Evolutionary conservation across 2,888 invertebrate species (phyloP), one percentile per base, ranked within the genome.

Genomic region (Theodoxus fluviatilis): DNA sequence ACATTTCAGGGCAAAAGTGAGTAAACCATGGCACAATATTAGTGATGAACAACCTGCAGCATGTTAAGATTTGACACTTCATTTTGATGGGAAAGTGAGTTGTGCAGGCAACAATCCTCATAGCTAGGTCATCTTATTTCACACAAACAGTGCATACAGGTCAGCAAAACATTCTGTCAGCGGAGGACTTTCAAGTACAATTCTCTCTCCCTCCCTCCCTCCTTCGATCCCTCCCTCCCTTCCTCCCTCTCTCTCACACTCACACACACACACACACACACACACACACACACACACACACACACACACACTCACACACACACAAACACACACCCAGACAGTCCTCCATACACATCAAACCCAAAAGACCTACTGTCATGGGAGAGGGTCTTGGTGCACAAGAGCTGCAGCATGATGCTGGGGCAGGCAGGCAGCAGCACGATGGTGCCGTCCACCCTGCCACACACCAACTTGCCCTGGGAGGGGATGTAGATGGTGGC

Each of bases 391-490:
- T 76, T 80, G 68, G 76, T 80, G 35, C 85, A 81, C 70, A 99
- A 89, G 68, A 98, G 87, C 82, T 98, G 97, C 75, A 96, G 88
- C 91, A 95, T 94, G 3, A 98, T 94, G 0, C 97, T 96, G 84
- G 96, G 96, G 0, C 96, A 95, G 0, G 97, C 98, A 33, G 97
- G 95, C 66, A 96, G 93, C 73, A 98, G 96, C 31, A 98, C 93
- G 74, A 99, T 98, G 69, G 94, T 93, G 1, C 99, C 99, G 85
- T 99, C 96, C 84, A 95, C 95, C 12, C 97, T 90, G 0, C 98
- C 98, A 74, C 97, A 94, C 15, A 98, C 96, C 71, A 99, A 88
- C 7, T 96, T 92, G 80, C 97, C 96, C 82, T 97, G 96, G 67
- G 94, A 92, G 0, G 97, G 93, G 67, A 98, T 90, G 88, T 96